Conservation (phyloP, 2,888 invertebrate genomes). For the Empis stercorea region DNA sequence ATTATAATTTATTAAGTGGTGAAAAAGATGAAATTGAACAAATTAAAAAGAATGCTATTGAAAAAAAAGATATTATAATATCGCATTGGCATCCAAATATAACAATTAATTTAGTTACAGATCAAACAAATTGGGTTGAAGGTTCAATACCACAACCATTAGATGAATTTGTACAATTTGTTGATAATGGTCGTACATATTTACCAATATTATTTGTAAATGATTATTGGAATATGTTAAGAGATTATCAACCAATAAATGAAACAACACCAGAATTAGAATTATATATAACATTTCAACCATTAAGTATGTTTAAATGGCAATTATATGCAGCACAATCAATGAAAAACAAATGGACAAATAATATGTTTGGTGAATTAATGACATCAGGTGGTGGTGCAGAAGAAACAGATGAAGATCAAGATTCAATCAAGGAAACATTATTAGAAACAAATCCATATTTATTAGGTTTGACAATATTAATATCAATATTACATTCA, state of each 20-base stretch:
- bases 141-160: slow-evolving; percentile 85
- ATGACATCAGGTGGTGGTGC: slow-evolving; percentile 46
- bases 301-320: slow-evolving; percentile 93
- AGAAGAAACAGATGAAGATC: slow-evolving; percentile 76
- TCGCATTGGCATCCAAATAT: slow-evolving; percentile 99
- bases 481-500: slow-evolving; percentile 89
- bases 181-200: slow-evolving; percentile 74
- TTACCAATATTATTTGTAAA: slow-evolving; percentile 90
- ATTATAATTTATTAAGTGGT: slow-evolving; percentile 90
- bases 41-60: slow-evolving; percentile 41
- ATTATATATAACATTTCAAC: slow-evolving; percentile 67
- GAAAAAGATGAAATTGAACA: slow-evolving; percentile 21
- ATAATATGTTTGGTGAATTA: slow-evolving; percentile 50
- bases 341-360: slow-evolving; percentile 74
- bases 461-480: slow-evolving; percentile 78
- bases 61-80: slow-evolving; percentile 76
- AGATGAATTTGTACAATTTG: slow-evolving; percentile 83
- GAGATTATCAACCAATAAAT: slow-evolving; percentile 87
- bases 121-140: slow-evolving; percentile 89
- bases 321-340: slow-evolving; percentile 95
- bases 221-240: slow-evolving; percentile 97
- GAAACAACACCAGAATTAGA: slow-evolving; percentile 61
- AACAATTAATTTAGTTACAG: slow-evolving; percentile 87
- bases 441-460: slow-evolving; percentile 95
- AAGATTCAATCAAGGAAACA: slow-evolving; percentile 84